Percentiles rank a stretch among this genome's conserved stretches.
phyloP scores from a whole-genome alignment of 1,140 invertebrate genomes.

The Ips typographus region DNA sequence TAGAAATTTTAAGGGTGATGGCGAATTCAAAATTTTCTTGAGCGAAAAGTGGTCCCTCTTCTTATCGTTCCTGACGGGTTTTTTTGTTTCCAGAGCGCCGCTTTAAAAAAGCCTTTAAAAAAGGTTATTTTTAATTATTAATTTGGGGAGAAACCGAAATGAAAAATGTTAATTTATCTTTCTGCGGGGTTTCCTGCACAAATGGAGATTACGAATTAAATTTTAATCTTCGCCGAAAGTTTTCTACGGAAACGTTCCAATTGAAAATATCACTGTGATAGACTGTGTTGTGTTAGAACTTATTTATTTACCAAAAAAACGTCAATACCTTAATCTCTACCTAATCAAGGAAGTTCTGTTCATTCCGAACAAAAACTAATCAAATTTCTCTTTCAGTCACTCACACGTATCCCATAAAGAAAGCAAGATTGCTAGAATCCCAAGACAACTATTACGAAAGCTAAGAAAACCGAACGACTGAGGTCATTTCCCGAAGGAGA shows the following conservation, averaged over 20 bases:
- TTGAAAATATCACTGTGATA: constrained; percentile 8
- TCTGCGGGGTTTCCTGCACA: constrained; percentile 2
- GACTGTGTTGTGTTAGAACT: not conserved
- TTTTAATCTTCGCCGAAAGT: constrained; percentile 10
- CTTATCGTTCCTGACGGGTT: constrained; percentile 21
- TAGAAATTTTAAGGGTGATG: constrained; percentile 23
- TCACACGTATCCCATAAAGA: constrained; percentile 4
- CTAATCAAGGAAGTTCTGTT: too few relatives aligned
- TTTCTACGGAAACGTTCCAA: constrained; percentile 6
- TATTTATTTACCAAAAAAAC: too few relatives aligned
- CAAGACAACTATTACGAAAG: constrained; percentile 12
- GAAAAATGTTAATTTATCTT: constrained; percentile 24
- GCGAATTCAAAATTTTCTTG: constrained; percentile 23
- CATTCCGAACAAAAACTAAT: not conserved
- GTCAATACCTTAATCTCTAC: too few relatives aligned
- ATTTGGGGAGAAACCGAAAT: constrained; percentile 22
- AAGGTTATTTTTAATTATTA: constrained; percentile 28
- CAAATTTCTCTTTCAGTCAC: not conserved
- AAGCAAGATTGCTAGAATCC: constrained; percentile 21
- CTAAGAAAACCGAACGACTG: constrained; percentile 12
- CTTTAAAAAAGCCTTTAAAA: constrained; percentile 18
- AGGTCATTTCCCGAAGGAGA: constrained; percentile 25
- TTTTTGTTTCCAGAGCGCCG: constrained; percentile 18
- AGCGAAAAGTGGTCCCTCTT: constrained; percentile 22
- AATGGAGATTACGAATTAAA: constrained; percentile 15